Percentiles rank a stretch among this genome's conserved stretches.
Conservation (phyloP, 2,797 vertebrate species). For the Macroramphosus scolopax region DNA sequence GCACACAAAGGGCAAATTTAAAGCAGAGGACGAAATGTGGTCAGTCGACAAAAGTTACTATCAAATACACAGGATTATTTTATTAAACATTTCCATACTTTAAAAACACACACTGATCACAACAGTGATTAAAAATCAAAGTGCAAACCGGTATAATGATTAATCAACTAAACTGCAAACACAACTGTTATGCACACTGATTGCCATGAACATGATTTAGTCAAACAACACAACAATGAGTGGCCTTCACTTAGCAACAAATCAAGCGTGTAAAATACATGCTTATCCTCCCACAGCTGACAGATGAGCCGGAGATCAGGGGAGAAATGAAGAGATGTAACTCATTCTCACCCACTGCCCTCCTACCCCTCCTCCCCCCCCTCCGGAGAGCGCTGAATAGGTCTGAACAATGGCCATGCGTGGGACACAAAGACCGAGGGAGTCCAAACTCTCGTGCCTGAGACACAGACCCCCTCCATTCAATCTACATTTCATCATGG, state of each 20-base stretch:
- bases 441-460: slow-evolving; percentile 76
- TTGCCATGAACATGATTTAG: slow-evolving; percentile 59
- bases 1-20: slow-evolving; percentile 50
- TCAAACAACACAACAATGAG: slow-evolving; percentile 67
- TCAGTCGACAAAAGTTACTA: not conserved
- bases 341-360: slow-evolving; percentile 72
- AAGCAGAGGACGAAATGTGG: slow-evolving; percentile 18
- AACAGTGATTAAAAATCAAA: slow-evolving; percentile 1
- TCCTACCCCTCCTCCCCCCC: slow-evolving; percentile 46
- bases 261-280: slow-evolving; percentile 81
- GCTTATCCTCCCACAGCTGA: slow-evolving; percentile 79
- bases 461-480: slow-evolving; percentile 78
- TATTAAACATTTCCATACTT: not conserved
- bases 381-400: slow-evolving; percentile 67
- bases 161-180: slow-evolving; percentile 29
- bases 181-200: slow-evolving; percentile 34
- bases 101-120: slow-evolving; percentile 5
- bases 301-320: slow-evolving; percentile 76
- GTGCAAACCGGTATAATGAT: slow-evolving; percentile 14
- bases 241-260: slow-evolving; percentile 78
- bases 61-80: not conserved
- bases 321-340: slow-evolving; percentile 80
- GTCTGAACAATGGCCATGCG: slow-evolving; percentile 74
- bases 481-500: slow-evolving; percentile 83
- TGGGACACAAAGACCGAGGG: slow-evolving; percentile 74